Conservation (phyloP, 2,888 invertebrate species). For the Belgica antarctica region DNA sequence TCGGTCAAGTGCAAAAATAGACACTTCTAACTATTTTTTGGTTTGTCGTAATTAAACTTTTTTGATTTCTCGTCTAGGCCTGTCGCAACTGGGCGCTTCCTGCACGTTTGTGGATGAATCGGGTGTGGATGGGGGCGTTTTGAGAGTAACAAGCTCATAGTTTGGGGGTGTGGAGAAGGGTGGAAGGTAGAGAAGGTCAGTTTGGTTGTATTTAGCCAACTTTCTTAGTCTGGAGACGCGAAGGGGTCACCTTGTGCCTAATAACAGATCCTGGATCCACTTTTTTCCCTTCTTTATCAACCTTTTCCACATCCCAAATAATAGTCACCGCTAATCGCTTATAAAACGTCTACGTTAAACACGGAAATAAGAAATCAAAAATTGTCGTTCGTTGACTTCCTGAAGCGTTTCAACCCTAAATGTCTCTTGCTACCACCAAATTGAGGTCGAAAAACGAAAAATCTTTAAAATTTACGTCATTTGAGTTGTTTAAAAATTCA, state of each 20-base stretch:
- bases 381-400: too few species aligned
- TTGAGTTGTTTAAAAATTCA: slow-evolving; percentile 25
- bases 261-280: too few species aligned
- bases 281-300: too few species aligned
- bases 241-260: too few species aligned
- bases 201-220: too few species aligned
- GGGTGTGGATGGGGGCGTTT: not conserved
- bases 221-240: too few species aligned
- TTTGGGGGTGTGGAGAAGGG: too few species aligned
- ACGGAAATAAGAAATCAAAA: too few species aligned
- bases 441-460: not conserved
- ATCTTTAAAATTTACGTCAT: slow-evolving; percentile 15
- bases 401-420: not conserved
- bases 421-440: not conserved
- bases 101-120: not conserved
- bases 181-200: too few species aligned
- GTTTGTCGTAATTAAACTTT: slow-evolving; percentile 17
- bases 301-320: too few species aligned
- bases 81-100: not conserved
- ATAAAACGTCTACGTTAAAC: too few species aligned
- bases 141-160: not conserved
- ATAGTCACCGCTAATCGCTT: too few species aligned
- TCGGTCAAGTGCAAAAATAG: slow-evolving; percentile 42
- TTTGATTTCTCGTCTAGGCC: slow-evolving; percentile 21
- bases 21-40: slow-evolving; percentile 10